A percentile compares a stretch with the other conserved stretches of the same genome.
Evolutionary conservation across 2,113 vertebrate genomes (phyloP).

Genomic region (Trinectes maculatus): DNA sequence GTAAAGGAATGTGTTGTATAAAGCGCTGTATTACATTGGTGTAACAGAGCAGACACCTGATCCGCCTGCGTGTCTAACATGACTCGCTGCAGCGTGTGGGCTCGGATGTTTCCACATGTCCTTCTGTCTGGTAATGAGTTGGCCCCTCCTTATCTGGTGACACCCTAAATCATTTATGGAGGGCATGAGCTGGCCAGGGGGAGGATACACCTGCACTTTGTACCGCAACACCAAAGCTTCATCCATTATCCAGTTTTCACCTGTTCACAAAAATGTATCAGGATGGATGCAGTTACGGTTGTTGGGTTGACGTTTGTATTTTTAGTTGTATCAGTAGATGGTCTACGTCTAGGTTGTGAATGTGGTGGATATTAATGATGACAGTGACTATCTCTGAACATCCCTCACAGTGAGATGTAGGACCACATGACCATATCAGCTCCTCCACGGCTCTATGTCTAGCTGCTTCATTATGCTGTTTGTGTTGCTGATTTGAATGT

Average conservation of each 20-base stretch:
- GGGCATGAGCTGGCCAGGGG: slow-evolving; percentile 31
- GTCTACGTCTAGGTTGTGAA: too few species aligned
- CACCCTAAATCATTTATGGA: slow-evolving; percentile 72
- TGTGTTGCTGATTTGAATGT: too few species aligned
- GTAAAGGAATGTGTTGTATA: slow-evolving; percentile 35
- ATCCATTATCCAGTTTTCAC: slow-evolving; percentile 61
- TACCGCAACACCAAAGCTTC: slow-evolving; percentile 33
- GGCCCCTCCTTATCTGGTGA: slow-evolving; percentile 52
- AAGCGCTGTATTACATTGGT: background rate
- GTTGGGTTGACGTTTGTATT: slow-evolving; percentile 7
- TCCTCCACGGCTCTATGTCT: too few species aligned
- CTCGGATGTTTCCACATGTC: slow-evolving; percentile 56
- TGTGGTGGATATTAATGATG: too few species aligned
- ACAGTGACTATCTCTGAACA: too few species aligned
- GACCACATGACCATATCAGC: too few species aligned
- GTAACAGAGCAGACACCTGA: slow-evolving; percentile 23
- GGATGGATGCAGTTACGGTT: slow-evolving; percentile 29
- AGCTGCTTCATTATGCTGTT: too few species aligned
- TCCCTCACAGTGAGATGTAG: too few species aligned
- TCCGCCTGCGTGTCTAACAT: slow-evolving; percentile 10
- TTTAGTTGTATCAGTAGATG: too few species aligned
- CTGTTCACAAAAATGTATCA: slow-evolving; percentile 36
- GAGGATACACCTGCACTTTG: slow-evolving; percentile 29
- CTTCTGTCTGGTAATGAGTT: slow-evolving; percentile 62
- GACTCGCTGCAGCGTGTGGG: slow-evolving; percentile 35